phyloP scores from a whole-genome alignment of 2,113 vertebrate genomes.

The Antigone vipio region DNA sequence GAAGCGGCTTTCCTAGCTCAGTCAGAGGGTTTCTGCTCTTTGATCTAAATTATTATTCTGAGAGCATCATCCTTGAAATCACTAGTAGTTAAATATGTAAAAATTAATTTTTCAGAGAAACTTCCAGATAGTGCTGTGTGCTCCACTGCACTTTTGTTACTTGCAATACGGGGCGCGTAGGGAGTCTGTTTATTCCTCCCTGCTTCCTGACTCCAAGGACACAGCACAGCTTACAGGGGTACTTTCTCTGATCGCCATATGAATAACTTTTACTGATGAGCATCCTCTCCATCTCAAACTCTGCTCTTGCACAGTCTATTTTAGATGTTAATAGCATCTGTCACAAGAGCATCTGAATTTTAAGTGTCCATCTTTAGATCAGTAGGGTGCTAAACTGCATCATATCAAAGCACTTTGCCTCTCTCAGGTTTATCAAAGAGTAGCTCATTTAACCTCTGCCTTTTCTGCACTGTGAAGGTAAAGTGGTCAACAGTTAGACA shows the following conservation, averaged over 20 bases:
- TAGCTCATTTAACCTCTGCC: neutral
- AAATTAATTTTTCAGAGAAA: neutral
- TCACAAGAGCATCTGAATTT: neutral
- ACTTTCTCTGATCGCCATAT: neutral
- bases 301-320: neutral
- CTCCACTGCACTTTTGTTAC: neutral
- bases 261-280: neutral
- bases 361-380: neutral
- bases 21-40: neutral
- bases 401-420: neutral
- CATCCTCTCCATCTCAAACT: neutral
- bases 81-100: neutral
- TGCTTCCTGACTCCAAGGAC: neutral
- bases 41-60: neutral
- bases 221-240: neutral
- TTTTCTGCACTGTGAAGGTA: neutral
- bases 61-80: neutral
- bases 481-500: neutral
- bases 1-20: neutral
- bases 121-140: neutral
- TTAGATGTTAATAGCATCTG: neutral
- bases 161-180: accelerated
- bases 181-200: neutral
- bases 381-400: neutral
- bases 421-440: neutral